Conservation (phyloP, 2,888 invertebrate species). For the Sarcophaga subvicina region DNA sequence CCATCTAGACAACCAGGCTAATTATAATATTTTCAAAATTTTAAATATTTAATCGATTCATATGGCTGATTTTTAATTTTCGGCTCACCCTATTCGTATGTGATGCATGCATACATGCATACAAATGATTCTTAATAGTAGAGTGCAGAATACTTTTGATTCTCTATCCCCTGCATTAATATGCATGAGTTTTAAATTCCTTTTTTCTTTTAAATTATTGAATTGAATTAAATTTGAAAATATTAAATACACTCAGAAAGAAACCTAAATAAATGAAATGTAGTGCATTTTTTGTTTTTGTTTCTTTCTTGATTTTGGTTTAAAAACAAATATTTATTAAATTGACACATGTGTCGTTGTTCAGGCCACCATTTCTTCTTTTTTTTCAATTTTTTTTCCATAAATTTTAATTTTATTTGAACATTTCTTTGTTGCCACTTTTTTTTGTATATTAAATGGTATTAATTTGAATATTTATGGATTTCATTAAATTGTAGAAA, state of each 20-base stretch:
- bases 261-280: background rate
- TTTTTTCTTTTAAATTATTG: background rate
- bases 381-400: background rate
- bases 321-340: constrained; percentile 1
- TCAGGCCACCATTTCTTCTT: constrained; percentile 50
- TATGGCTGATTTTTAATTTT: too few species aligned
- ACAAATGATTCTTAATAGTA: background rate
- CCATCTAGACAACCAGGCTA: too few species aligned
- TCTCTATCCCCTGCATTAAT: background rate
- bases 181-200: background rate
- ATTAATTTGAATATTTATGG: constrained; percentile 19
- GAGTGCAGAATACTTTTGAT: background rate
- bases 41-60: too few species aligned
- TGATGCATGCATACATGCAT: background rate
- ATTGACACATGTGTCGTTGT: constrained; percentile 50
- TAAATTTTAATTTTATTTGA: background rate
- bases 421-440: background rate
- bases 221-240: constrained; percentile 18
- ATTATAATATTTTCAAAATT: too few species aligned
- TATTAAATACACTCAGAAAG: background rate
- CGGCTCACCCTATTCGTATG: background rate
- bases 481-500: background rate
- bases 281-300: too few species aligned
- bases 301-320: constrained; percentile 7
- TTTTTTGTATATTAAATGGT: background rate